Conservation (phyloP, 1,140 invertebrate genomes). For the Pogonognathellus flavescens region DNA sequence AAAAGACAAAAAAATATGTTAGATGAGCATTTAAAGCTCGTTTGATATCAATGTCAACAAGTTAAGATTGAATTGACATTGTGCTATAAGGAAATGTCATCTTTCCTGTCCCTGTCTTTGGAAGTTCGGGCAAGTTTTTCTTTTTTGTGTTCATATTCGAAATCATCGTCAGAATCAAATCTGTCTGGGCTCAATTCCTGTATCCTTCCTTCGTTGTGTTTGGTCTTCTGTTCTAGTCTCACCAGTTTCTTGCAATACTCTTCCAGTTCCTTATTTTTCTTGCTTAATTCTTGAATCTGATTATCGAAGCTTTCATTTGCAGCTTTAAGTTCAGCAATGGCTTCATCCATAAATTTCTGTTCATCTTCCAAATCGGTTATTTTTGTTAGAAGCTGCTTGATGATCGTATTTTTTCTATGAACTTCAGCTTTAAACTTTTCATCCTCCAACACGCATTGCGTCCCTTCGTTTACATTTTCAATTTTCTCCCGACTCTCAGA, state of each 20-base stretch:
- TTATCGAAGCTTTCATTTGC: constrained; percentile 39
- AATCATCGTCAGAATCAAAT: not conserved
- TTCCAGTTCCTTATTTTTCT: constrained; percentile 35
- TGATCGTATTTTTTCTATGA: constrained; percentile 58
- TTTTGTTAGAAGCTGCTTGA: constrained; percentile 54
- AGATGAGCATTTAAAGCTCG: too few species aligned
- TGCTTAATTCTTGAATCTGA: constrained; percentile 47
- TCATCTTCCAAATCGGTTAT: constrained; percentile 56
- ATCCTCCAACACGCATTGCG: constrained; percentile 52
- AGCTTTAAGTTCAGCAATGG: constrained; percentile 38
- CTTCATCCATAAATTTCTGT: constrained; percentile 53
- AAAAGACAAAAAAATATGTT: too few species aligned
- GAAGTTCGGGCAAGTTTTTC: constrained; percentile 4
- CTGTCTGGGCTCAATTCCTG: not conserved
- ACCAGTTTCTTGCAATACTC: not conserved
- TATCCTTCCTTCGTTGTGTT: not conserved
- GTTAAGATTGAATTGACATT: too few species aligned
- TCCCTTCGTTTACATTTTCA: constrained; percentile 34
- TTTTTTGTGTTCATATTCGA: not conserved
- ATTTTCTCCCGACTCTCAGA: not conserved
- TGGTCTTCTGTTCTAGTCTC: not conserved
- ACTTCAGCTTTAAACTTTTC: constrained; percentile 55
- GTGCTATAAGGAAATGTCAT: too few species aligned
- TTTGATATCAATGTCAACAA: too few species aligned
- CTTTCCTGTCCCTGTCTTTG: not conserved